phyloP scores from a whole-genome alignment of 2,888 invertebrate genomes.

The Chrysomela aeneicollis region DNA sequence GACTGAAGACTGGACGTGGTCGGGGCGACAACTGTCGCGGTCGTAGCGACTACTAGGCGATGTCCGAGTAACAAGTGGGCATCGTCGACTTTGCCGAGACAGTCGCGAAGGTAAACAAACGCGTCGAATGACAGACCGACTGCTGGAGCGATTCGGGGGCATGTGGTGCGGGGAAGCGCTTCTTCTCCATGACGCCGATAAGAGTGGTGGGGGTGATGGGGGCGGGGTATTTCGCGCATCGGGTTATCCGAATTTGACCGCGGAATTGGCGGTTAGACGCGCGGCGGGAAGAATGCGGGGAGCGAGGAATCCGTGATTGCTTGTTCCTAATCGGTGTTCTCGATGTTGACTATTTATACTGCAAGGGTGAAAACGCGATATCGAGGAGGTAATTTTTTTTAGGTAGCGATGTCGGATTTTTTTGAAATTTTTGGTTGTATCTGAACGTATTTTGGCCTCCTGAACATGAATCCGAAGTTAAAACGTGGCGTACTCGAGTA shows the following conservation, averaged over 20 bases:
- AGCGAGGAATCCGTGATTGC: conserved; percentile 13
- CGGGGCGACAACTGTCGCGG: neutral
- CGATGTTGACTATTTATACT: neutral
- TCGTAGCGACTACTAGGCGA: neutral
- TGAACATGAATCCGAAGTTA: too few relatives aligned
- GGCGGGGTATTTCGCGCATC: conserved; percentile 50
- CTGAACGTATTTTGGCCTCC: too few relatives aligned
- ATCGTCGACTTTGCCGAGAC: neutral
- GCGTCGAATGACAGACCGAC: neutral
- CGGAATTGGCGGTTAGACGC: conserved; percentile 38
- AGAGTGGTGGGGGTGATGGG: conserved; percentile 44
- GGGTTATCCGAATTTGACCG: conserved; percentile 51
- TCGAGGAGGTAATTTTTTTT: too few relatives aligned
- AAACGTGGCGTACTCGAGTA: too few relatives aligned
- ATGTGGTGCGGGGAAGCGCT: conserved; percentile 4
- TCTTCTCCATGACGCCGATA: conserved; percentile 46
- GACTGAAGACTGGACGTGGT: neutral
- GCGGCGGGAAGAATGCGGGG: conserved; percentile 22
- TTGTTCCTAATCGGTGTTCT: neutral
- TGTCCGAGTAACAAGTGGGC: neutral
- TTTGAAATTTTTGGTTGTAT: too few relatives aligned
- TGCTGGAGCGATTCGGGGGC: neutral
- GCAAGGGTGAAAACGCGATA: too few relatives aligned
- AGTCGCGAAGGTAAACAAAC: neutral
- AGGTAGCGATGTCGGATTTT: too few relatives aligned